Conservation (phyloP, 2,113 vertebrate genomes). For the Pagrus major region DNA sequence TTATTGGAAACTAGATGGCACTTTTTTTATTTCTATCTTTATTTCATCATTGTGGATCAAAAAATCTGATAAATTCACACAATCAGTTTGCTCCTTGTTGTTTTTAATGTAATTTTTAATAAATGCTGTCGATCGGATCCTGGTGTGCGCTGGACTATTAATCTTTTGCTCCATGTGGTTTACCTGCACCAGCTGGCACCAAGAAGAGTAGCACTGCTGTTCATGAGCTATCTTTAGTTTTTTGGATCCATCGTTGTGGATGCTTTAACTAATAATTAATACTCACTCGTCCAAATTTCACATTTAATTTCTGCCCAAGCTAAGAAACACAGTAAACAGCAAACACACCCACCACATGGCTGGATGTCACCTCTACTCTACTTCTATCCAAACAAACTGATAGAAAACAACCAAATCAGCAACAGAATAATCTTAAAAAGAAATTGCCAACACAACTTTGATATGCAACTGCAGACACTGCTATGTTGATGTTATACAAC, state of each 20-base stretch:
- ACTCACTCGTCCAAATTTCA: neutral
- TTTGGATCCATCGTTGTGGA: neutral
- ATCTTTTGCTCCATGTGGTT: no score
- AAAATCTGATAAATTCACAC: no score
- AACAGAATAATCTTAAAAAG: neutral
- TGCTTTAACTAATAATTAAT: neutral
- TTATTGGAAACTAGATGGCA: neutral
- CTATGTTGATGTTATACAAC: conserved; percentile 21
- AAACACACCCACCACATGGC: neutral
- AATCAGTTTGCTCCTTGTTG: no score
- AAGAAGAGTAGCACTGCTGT: no score
- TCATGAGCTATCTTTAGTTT: no score
- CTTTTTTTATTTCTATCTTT: neutral
- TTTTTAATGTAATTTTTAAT: no score
- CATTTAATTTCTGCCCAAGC: neutral
- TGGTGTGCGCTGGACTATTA: no score
- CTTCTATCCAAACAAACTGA: conserved; percentile 3
- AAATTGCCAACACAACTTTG: neutral
- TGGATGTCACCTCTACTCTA: neutral
- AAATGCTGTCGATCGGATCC: no score
- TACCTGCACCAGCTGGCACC: no score
- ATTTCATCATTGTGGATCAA: no score
- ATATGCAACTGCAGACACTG: neutral
- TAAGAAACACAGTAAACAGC: neutral
- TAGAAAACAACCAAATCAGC: neutral